Percentiles rank a stretch among this genome's conserved stretches.
These are phyloP conservation scores for Drosophila parvula DNA, from an alignment of 1,140 invertebrate genomes.

Conservation along the genomic window DNA sequence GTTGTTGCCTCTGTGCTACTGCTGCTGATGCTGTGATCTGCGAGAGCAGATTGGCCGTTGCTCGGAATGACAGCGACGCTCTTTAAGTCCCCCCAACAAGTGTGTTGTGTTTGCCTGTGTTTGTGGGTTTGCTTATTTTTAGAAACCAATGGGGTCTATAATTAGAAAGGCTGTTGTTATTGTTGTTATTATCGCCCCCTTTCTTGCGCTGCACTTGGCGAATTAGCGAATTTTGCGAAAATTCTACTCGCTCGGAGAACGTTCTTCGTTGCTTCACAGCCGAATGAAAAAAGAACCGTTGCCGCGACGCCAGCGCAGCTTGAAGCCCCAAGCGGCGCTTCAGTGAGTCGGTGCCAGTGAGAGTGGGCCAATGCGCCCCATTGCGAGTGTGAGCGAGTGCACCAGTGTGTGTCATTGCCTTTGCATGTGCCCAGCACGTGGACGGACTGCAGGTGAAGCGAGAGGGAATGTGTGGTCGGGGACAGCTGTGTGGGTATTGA, in stretches of 20 bases:
- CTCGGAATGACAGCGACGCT: not conserved
- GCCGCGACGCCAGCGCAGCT: slow-evolving; percentile 60
- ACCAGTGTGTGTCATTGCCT: not conserved
- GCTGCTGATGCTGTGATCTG: not conserved
- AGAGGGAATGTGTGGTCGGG: slow-evolving; percentile 14
- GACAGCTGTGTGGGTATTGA: not conserved
- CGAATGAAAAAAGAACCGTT: slow-evolving; percentile 78
- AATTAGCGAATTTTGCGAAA: slow-evolving; percentile 13
- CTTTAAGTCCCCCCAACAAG: slow-evolving; percentile 1
- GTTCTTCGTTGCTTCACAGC: slow-evolving; percentile 79
- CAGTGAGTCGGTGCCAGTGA: not conserved
- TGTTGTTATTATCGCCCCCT: slow-evolving; percentile 4
- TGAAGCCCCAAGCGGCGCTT: slow-evolving; percentile 48
- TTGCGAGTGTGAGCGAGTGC: slow-evolving; percentile 11
- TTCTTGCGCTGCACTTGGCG: slow-evolving; percentile 11
- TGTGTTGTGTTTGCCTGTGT: slow-evolving; percentile 61
- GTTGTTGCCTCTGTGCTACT: slow-evolving; percentile 2
- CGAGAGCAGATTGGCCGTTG: slow-evolving; percentile 5
- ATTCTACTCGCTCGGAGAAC: slow-evolving; percentile 35
- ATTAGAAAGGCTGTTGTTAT: slow-evolving; percentile 49
- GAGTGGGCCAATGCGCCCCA: not conserved
- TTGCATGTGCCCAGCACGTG: slow-evolving; percentile 18
- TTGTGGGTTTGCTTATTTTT: slow-evolving; percentile 69
- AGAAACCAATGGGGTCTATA: slow-evolving; percentile 59
- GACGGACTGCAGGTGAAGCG: slow-evolving; percentile 46